Evolutionary conservation across 2,888 invertebrate genomes (phyloP).

Genomic region (Aproaerema taeniolella): DNA sequence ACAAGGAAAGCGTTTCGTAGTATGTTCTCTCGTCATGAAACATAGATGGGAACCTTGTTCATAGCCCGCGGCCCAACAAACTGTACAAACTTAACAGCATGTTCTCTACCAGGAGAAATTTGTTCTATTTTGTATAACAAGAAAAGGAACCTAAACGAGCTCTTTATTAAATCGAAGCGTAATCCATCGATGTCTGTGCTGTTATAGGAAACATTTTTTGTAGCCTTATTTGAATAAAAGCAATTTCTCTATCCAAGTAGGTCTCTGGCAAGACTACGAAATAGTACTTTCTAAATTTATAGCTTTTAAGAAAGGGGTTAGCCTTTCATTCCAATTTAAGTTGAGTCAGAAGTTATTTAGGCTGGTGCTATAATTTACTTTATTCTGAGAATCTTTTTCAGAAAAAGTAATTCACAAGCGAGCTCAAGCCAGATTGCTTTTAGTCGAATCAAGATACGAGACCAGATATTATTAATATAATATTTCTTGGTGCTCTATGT

Average conservation of each 20-base stretch:
- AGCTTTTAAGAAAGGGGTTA: slow-evolving; percentile 5
- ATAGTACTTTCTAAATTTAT: slow-evolving; percentile 4
- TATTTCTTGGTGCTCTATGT: too few relatives aligned
- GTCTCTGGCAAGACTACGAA: slow-evolving; percentile 6
- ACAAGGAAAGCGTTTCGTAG: slow-evolving; percentile 35
- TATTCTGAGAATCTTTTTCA: background rate
- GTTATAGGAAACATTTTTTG: too few relatives aligned
- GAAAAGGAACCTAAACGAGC: too few relatives aligned
- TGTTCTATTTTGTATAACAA: too few relatives aligned
- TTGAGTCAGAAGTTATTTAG: background rate
- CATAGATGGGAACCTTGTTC: slow-evolving; percentile 33
- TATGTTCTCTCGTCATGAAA: slow-evolving; percentile 36
- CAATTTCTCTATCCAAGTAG: slow-evolving; percentile 1
- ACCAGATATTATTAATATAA: too few relatives aligned
- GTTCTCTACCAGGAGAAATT: too few relatives aligned
- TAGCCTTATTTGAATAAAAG: slow-evolving; percentile 3
- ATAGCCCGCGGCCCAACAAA: slow-evolving; percentile 32
- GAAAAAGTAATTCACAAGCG: too few relatives aligned
- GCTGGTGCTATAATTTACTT: background rate
- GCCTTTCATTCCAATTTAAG: slow-evolving; percentile 1
- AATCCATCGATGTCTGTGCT: too few relatives aligned
- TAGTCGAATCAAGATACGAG: too few relatives aligned
- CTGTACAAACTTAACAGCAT: too few relatives aligned
- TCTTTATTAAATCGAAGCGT: too few relatives aligned
- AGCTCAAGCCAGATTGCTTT: too few relatives aligned